These are phyloP conservation scores for Gobiocypris rarus DNA, from an alignment of 2,113 vertebrate genomes.

Conservation along the genomic window DNA sequence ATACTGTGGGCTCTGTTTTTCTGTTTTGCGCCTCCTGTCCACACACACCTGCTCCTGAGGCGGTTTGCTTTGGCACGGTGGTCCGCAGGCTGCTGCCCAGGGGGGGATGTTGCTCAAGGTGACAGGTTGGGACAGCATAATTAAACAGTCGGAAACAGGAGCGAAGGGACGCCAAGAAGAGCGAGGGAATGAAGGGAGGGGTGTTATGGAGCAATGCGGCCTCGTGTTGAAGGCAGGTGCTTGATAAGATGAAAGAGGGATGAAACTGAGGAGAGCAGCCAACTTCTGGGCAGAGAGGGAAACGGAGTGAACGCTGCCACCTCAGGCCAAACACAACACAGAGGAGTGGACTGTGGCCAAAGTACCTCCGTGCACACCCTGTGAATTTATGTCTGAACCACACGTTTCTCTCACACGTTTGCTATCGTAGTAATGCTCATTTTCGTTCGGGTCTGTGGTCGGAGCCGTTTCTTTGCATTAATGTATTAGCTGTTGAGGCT, in stretches of 20 bases:
- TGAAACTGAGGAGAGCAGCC: slow-evolving; percentile 38
- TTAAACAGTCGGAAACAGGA: slow-evolving; percentile 46
- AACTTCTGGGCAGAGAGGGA: slow-evolving; percentile 36
- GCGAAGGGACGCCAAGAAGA: slow-evolving; percentile 16
- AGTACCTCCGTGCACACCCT: slow-evolving; percentile 45
- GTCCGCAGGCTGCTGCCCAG: background rate
- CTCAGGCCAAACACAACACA: slow-evolving; percentile 54
- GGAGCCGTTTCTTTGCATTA: slow-evolving; percentile 41
- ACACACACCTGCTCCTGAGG: slow-evolving; percentile 45
- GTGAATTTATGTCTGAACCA: slow-evolving; percentile 37
- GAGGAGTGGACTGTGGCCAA: slow-evolving; percentile 43
- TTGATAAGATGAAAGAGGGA: slow-evolving; percentile 60
- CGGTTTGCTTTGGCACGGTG: slow-evolving; percentile 48
- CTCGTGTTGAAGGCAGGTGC: slow-evolving; percentile 53
- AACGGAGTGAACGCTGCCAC: slow-evolving; percentile 26
- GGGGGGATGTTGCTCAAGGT: slow-evolving; percentile 32
- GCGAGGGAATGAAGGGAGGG: background rate
- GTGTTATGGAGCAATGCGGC: slow-evolving; percentile 7
- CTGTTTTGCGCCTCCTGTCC: slow-evolving; percentile 31
- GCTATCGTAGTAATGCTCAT: background rate
- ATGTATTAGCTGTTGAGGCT: slow-evolving; percentile 44
- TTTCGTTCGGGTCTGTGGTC: slow-evolving; percentile 40
- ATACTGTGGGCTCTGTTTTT: slow-evolving; percentile 41
- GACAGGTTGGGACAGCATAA: slow-evolving; percentile 44
- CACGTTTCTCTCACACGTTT: slow-evolving; percentile 4